Evolutionary conservation across 2,113 vertebrate species (phyloP).

Genomic region (Thalassoma bifasciatum): DNA sequence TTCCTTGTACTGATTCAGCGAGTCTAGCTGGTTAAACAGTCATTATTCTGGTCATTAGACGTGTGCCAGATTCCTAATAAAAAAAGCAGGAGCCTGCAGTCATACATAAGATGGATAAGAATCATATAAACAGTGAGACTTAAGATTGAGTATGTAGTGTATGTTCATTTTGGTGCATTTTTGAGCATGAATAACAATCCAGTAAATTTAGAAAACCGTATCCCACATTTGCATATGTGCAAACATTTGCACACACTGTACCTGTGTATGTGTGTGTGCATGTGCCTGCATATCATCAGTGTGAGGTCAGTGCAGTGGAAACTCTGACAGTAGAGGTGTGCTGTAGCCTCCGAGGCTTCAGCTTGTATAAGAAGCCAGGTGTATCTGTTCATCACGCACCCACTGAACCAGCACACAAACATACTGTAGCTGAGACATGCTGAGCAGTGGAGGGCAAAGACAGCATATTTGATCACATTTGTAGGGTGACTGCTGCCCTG

Average conservation of each 20-base stretch:
- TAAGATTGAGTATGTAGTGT: not conserved
- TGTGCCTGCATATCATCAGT: slow-evolving; percentile 54
- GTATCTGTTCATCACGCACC: slow-evolving; percentile 51
- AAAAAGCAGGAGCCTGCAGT: not conserved
- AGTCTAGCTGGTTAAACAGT: slow-evolving; percentile 36
- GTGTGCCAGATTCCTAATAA: not conserved
- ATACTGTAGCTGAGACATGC: not conserved
- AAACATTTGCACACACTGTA: not conserved
- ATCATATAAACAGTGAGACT: not conserved
- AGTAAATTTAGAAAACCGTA: not conserved
- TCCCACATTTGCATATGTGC: not conserved
- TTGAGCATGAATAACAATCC: no score
- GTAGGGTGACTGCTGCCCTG: not conserved
- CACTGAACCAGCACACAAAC: not conserved
- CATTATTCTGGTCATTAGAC: slow-evolving; percentile 7
- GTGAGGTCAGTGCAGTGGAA: slow-evolving; percentile 64
- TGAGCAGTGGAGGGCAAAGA: not conserved
- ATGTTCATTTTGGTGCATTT: not conserved
- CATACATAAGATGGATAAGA: not conserved
- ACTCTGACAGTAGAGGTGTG: slow-evolving; percentile 64
- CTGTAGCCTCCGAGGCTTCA: slow-evolving; percentile 37
- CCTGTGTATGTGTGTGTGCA: slow-evolving; percentile 19
- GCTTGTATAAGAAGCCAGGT: slow-evolving; percentile 69
- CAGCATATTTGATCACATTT: not conserved
- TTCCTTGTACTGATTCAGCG: slow-evolving; percentile 39